These are phyloP conservation scores for Rhyacophila evoluta DNA, from an alignment of 2,888 invertebrate genomes.

Conservation along the genomic window DNA sequence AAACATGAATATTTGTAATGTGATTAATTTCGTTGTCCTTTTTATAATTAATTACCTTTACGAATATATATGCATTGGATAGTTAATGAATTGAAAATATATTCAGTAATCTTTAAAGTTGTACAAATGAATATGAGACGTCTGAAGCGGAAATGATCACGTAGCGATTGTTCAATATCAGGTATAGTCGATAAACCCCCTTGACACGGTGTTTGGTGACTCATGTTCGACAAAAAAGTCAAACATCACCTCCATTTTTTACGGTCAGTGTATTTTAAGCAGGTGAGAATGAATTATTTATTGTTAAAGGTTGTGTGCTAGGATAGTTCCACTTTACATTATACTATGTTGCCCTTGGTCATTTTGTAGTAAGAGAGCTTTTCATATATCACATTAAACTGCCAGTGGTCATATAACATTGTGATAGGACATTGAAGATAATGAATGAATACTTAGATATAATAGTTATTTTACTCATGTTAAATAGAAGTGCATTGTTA, in stretches of 20 bases:
- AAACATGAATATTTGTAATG: too few relatives aligned
- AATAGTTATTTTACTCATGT: too few relatives aligned
- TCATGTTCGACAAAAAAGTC: background rate
- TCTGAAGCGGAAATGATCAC: too few relatives aligned
- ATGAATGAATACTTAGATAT: too few relatives aligned
- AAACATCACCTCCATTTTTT: background rate
- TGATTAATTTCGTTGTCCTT: too few relatives aligned
- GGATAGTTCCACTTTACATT: background rate
- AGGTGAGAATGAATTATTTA: constrained; percentile 9
- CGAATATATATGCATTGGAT: too few relatives aligned
- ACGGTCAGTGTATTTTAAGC: background rate
- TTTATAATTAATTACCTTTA: too few relatives aligned
- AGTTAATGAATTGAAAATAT: too few relatives aligned
- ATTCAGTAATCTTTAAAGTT: too few relatives aligned
- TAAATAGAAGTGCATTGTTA: too few relatives aligned
- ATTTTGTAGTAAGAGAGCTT: background rate
- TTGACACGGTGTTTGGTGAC: background rate
- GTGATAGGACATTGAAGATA: background rate
- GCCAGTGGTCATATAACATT: background rate
- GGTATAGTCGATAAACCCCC: background rate
- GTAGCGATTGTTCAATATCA: too few relatives aligned
- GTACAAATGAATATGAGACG: too few relatives aligned
- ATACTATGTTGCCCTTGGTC: background rate
- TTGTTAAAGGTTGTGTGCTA: background rate
- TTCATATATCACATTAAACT: background rate